A percentile compares a stretch with the other conserved stretches of the same genome.
Conservation (phyloP, 2,888 invertebrate genomes). For the Polia nebulosa region DNA sequence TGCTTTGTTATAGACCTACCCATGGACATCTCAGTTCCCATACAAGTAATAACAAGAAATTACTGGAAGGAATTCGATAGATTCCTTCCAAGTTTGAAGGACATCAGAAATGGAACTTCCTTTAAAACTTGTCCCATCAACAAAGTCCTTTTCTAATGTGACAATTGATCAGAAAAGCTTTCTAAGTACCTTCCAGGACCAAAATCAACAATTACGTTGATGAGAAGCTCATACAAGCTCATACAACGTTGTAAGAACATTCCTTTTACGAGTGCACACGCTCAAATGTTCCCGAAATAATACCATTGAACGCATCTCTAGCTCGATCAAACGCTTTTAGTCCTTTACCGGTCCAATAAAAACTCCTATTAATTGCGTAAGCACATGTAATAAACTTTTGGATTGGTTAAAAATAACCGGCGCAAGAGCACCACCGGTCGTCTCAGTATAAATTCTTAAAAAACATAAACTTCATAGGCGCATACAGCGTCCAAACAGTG, state of each 20-base stretch:
- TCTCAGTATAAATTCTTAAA: constrained; percentile 89
- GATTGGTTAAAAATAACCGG: constrained; percentile 89
- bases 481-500: constrained; percentile 68
- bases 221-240: constrained; percentile 58
- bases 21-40: not conserved
- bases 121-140: too few species aligned
- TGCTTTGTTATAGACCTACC: not conserved
- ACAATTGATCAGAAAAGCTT: constrained; percentile 32
- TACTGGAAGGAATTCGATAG: not conserved
- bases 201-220: constrained; percentile 60
- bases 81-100: not conserved
- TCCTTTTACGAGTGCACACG: constrained; percentile 50
- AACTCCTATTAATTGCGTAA: constrained; percentile 90
- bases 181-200: constrained; percentile 17
- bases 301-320: constrained; percentile 70
- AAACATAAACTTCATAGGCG: constrained; percentile 86
- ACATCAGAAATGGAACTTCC: not conserved
- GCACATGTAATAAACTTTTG: constrained; percentile 89
- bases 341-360: constrained; percentile 90
- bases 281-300: constrained; percentile 73
- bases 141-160: constrained; percentile 22
- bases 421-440: constrained; percentile 79
- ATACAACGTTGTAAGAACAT: constrained; percentile 56
- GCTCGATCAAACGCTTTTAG: constrained; percentile 84
- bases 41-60: not conserved